These are phyloP conservation scores for Amblyopsis hoosieri DNA, from an alignment of 2,797 vertebrate species.

Conservation along the genomic window DNA sequence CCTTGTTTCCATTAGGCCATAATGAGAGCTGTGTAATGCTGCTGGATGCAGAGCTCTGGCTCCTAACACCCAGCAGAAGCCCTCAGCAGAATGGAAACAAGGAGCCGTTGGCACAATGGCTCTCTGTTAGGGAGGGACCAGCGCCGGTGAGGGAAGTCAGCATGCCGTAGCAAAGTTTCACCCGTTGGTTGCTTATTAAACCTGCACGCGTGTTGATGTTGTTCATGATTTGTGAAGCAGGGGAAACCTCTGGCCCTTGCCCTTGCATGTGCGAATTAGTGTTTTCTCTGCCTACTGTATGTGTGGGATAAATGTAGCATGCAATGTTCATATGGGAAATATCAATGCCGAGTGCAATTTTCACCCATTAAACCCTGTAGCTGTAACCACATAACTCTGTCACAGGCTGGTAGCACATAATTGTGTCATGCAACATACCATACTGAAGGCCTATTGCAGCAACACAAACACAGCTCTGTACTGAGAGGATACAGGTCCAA, in stretches of 20 bases:
- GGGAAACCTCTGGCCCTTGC: slow-evolving; percentile 35
- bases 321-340: slow-evolving; percentile 37
- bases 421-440: slow-evolving; percentile 52
- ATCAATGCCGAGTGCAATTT: slow-evolving; percentile 33
- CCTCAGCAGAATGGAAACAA: slow-evolving; percentile 62
- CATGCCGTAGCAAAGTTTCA: slow-evolving; percentile 33
- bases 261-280: slow-evolving; percentile 1
- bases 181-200: slow-evolving; percentile 49
- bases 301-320: slow-evolving; percentile 38
- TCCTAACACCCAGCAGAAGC: slow-evolving; percentile 43
- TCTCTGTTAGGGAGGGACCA: slow-evolving; percentile 70
- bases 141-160: slow-evolving; percentile 44
- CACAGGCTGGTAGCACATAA: slow-evolving; percentile 60
- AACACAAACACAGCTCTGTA: slow-evolving; percentile 49
- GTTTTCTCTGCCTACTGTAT: slow-evolving; percentile 20
- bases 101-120: slow-evolving; percentile 70
- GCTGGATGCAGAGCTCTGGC: slow-evolving; percentile 39
- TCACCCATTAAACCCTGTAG: slow-evolving; percentile 19
- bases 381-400: slow-evolving; percentile 27
- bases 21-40: slow-evolving; percentile 64
- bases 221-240: slow-evolving; percentile 36
- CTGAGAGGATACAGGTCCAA: slow-evolving; percentile 4
- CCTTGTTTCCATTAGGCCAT: slow-evolving; percentile 66
- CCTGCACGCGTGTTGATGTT: slow-evolving; percentile 41
- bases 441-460: slow-evolving; percentile 44